Conservation (phyloP, 2,888 invertebrate species). For the Oscheius sp. region DNA sequence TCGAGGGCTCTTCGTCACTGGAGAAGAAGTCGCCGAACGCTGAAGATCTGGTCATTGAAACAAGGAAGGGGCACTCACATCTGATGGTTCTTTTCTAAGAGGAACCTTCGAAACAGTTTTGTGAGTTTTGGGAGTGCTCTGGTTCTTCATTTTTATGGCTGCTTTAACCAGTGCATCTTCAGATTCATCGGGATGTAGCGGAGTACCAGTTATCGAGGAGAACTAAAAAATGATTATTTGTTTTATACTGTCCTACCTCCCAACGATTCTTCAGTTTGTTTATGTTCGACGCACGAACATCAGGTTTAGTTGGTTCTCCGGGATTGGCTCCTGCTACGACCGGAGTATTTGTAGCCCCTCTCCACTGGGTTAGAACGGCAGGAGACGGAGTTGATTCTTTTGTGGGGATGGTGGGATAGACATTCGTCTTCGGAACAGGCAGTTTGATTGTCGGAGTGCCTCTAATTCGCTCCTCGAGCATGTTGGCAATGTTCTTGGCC, state of each 20-base stretch:
- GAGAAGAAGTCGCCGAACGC: conserved; percentile 40
- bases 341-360: conserved; percentile 55
- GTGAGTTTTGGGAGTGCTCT: conserved; percentile 12
- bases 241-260: conserved; percentile 43
- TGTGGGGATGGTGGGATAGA: conserved; percentile 24
- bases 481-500: conserved; percentile 43
- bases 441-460: not conserved
- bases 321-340: conserved; percentile 54
- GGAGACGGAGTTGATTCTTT: conserved; percentile 5
- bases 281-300: conserved; percentile 42
- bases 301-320: conserved; percentile 48
- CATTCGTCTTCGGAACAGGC: conserved; percentile 14
- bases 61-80: not conserved
- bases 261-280: conserved; percentile 56
- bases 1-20: conserved; percentile 31
- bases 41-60: not conserved
- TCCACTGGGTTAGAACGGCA: conserved; percentile 53
- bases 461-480: conserved; percentile 50
- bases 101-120: not conserved
- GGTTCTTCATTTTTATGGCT: conserved; percentile 50
- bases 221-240: conserved; percentile 44
- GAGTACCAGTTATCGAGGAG: conserved; percentile 64
- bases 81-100: not conserved
- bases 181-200: conserved; percentile 64
- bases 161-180: conserved; percentile 57